Conservation (phyloP, 1,140 invertebrate genomes). For the Colletes latitarsis region DNA sequence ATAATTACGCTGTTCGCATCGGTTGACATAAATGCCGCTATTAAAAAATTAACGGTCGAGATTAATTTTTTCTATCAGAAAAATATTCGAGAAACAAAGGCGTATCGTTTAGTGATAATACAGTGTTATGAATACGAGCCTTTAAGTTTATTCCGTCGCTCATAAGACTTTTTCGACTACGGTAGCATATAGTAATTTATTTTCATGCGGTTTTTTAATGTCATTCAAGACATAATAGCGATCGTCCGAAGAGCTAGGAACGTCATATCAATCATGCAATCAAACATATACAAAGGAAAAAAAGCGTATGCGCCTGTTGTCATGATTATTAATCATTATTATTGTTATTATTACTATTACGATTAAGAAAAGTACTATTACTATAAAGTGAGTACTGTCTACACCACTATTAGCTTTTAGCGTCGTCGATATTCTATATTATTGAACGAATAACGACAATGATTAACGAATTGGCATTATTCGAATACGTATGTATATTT, state of each 20-base stretch:
- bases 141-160: slow-evolving; percentile 71
- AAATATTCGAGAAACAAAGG: slow-evolving; percentile 2
- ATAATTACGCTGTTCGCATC: neutral
- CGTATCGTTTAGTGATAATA: slow-evolving; percentile 47
- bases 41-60: too few relatives aligned
- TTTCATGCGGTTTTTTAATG: slow-evolving; percentile 70
- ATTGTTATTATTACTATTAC: slow-evolving; percentile 44
- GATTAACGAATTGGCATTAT: slow-evolving; percentile 30
- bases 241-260: slow-evolving; percentile 67
- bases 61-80: neutral
- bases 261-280: slow-evolving; percentile 79
- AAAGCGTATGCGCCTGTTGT: slow-evolving; percentile 44
- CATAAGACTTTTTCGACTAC: slow-evolving; percentile 73
- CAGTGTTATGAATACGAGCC: slow-evolving; percentile 51
- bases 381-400: slow-evolving; percentile 24
- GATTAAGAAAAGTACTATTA: slow-evolving; percentile 26
- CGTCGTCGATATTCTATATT: slow-evolving; percentile 24
- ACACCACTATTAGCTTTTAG: slow-evolving; percentile 31
- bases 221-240: slow-evolving; percentile 59
- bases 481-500: slow-evolving; percentile 29
- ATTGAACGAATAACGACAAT: slow-evolving; percentile 45
- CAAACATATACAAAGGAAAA: slow-evolving; percentile 62
- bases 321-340: slow-evolving; percentile 40
- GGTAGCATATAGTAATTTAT: slow-evolving; percentile 78
- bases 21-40: neutral